A percentile compares a stretch with the other conserved stretches of the same genome.
phyloP scores from a whole-genome alignment of 2,888 invertebrate species.

The Aleiodes alternator region DNA sequence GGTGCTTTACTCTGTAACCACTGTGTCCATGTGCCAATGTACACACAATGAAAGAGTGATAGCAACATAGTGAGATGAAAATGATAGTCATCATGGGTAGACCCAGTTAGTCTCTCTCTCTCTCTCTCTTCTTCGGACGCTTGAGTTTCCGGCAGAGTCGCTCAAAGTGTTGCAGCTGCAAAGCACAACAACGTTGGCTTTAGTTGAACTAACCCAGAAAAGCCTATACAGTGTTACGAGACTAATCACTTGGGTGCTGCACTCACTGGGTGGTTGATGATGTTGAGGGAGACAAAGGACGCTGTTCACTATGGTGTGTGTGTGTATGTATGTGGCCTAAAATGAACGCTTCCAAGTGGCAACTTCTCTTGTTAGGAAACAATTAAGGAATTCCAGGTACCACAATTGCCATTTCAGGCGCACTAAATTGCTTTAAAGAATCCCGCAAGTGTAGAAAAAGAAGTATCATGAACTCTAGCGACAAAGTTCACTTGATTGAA shows the following conservation, averaged over 20 bases:
- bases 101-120: slow-evolving; percentile 12
- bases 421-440: slow-evolving; percentile 3
- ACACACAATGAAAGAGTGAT: not conserved
- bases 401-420: slow-evolving; percentile 57
- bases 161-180: slow-evolving; percentile 49
- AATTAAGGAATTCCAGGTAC: slow-evolving; percentile 70
- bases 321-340: slow-evolving; percentile 17
- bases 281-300: slow-evolving; percentile 38
- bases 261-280: slow-evolving; percentile 38
- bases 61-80: slow-evolving; percentile 4
- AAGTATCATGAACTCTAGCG: not conserved
- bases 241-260: slow-evolving; percentile 67
- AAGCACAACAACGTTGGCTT: slow-evolving; percentile 48
- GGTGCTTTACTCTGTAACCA: slow-evolving; percentile 31
- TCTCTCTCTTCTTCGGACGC: not conserved
- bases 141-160: slow-evolving; percentile 49
- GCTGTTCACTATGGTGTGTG: slow-evolving; percentile 35
- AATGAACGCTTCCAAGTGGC: slow-evolving; percentile 59
- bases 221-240: slow-evolving; percentile 64
- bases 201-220: slow-evolving; percentile 53
- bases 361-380: slow-evolving; percentile 71
- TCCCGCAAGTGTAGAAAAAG: not conserved
- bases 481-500: not conserved
- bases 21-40: not conserved
- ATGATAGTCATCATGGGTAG: slow-evolving; percentile 34